Evolutionary conservation across 1,140 invertebrate genomes (phyloP).

Genomic region (Lamellibrachia luymesi): DNA sequence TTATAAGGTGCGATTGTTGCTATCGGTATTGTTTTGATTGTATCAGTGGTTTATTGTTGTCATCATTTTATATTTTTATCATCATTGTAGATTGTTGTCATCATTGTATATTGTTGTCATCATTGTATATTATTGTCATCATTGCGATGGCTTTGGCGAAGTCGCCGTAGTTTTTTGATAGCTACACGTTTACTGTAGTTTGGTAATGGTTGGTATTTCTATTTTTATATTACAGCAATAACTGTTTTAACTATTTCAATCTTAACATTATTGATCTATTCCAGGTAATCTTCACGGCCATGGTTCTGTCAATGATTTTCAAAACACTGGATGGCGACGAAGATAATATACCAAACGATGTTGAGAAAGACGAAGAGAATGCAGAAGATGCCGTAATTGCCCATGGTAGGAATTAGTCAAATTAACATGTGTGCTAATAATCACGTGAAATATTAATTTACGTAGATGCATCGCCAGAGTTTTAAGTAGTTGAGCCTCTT

Average conservation of each 20-base stretch:
- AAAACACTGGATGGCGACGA: conserved; percentile 22
- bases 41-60: too few species aligned
- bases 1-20: background rate
- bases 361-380: background rate
- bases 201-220: too few species aligned
- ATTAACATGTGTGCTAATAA: background rate
- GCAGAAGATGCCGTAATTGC: background rate
- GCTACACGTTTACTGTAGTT: too few species aligned
- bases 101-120: too few species aligned
- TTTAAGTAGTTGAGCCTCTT: background rate
- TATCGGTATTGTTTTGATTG: too few species aligned
- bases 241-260: background rate
- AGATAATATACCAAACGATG: background rate
- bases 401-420: background rate
- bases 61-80: too few species aligned
- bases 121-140: background rate
- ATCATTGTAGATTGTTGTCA: too few species aligned
- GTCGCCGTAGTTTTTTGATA: too few species aligned
- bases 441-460: background rate
- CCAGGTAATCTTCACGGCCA: conserved; percentile 15
- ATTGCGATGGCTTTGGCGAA: too few species aligned
- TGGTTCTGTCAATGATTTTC: conserved; percentile 16
- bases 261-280: background rate
- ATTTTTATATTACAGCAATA: too few species aligned
- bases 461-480: background rate